phyloP scores from a whole-genome alignment of 1,140 invertebrate species.

The Agraylea sexmaculata region DNA sequence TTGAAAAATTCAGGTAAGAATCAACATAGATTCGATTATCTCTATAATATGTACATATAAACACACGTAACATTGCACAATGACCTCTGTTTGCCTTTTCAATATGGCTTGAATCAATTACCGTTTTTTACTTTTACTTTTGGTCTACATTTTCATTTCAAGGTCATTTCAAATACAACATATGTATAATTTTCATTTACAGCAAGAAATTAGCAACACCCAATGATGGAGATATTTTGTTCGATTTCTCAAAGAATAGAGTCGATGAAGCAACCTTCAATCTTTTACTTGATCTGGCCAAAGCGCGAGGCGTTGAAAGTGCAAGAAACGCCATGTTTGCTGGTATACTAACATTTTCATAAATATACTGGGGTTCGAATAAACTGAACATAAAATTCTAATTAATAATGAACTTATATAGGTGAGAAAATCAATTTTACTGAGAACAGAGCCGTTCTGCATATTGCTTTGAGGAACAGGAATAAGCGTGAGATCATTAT shows the following conservation, averaged over 20 bases:
- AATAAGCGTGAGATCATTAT: constrained; percentile 67
- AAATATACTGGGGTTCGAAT: not conserved
- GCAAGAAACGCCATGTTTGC: constrained; percentile 88
- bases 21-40: constrained; percentile 7
- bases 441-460: constrained; percentile 90
- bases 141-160: constrained; percentile 19
- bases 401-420: constrained; percentile 12
- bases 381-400: constrained; percentile 1
- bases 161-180: too few species aligned
- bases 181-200: too few species aligned
- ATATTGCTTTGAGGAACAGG: constrained; percentile 86
- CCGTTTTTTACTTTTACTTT: constrained; percentile 12
- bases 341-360: constrained; percentile 22
- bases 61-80: not conserved
- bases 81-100: constrained; percentile 11
- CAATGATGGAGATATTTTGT: constrained; percentile 74
- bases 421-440: constrained; percentile 98
- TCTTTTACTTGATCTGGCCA: constrained; percentile 72
- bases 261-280: constrained; percentile 66
- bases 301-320: constrained; percentile 68
- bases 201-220: constrained; percentile 65
- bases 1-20: constrained; percentile 68
- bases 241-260: constrained; percentile 95
- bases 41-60: constrained; percentile 2
- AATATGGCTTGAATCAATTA: constrained; percentile 12